Percentiles rank a stretch among this genome's conserved stretches.
Evolutionary conservation across 2,797 vertebrate species (phyloP).

Genomic region (Betta splendens): DNA sequence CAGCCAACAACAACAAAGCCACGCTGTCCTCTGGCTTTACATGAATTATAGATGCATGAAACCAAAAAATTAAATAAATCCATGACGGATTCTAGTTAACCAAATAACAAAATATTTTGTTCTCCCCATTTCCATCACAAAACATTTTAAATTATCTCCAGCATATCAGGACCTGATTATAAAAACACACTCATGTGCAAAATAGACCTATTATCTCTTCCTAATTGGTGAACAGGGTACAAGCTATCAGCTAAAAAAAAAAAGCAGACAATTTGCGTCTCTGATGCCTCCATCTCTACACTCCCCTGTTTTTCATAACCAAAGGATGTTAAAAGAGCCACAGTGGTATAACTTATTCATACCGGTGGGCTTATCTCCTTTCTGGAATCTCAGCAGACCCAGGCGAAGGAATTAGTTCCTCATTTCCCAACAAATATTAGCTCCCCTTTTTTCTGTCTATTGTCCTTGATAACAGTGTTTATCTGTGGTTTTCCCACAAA

Average conservation of each 20-base stretch:
- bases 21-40: conserved; percentile 1
- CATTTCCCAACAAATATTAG: conserved; percentile 77
- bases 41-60: conserved; percentile 49
- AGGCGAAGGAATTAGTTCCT: conserved; percentile 72
- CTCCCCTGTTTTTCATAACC: conserved; percentile 71
- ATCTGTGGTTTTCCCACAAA: conserved; percentile 67
- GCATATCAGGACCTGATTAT: conserved; percentile 81
- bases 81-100: conserved; percentile 53
- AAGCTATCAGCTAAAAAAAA: conserved; percentile 63
- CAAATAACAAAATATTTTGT: conserved; percentile 62
- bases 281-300: conserved; percentile 62
- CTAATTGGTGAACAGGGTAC: conserved; percentile 78
- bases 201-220: conserved; percentile 83
- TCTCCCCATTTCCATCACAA: conserved; percentile 68
- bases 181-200: conserved; percentile 85
- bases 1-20: not conserved
- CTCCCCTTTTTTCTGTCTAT: conserved; percentile 63
- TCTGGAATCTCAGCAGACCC: conserved; percentile 68
- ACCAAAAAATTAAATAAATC: conserved; percentile 38
- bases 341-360: conserved; percentile 72
- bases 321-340: conserved; percentile 68
- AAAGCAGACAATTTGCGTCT: conserved; percentile 61
- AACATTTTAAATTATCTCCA: conserved; percentile 78
- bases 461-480: conserved; percentile 72
- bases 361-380: conserved; percentile 66